These are phyloP conservation scores for Magallana ariakensis DNA, from an alignment of 1,140 invertebrate species.

Conservation along the genomic window DNA sequence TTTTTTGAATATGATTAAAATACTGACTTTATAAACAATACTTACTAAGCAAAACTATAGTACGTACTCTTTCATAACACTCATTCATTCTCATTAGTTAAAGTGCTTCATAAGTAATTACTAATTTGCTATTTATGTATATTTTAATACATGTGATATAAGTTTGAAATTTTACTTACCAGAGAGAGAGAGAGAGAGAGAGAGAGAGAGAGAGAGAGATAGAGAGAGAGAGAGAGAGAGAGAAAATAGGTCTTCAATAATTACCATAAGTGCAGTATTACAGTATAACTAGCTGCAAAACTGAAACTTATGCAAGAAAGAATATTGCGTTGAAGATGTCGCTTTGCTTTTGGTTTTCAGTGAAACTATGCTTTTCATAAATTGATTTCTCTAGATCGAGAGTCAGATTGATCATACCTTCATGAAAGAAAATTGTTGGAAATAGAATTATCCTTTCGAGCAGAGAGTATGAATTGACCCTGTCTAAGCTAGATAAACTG, in stretches of 20 bases:
- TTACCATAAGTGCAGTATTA: slow-evolving; percentile 28
- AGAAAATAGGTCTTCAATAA: not conserved
- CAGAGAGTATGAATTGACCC: slow-evolving; percentile 68
- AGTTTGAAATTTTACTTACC: too few species aligned
- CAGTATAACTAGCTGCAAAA: not conserved
- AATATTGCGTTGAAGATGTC: slow-evolving; percentile 11
- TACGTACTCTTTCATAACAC: too few species aligned
- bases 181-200: too few species aligned
- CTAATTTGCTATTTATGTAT: too few species aligned
- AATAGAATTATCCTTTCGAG: slow-evolving; percentile 69
- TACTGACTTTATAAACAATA: too few species aligned
- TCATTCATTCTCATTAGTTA: too few species aligned
- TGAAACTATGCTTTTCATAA: not conserved
- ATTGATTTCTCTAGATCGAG: not conserved
- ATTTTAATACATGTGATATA: too few species aligned
- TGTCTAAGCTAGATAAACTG: slow-evolving; percentile 50
- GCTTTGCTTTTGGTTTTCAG: not conserved
- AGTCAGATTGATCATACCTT: slow-evolving; percentile 6
- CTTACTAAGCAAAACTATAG: too few species aligned
- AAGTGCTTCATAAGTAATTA: too few species aligned
- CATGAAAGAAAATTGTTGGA: slow-evolving; percentile 62
- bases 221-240: too few species aligned
- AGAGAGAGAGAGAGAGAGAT: too few species aligned
- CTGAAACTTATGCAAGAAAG: not conserved
- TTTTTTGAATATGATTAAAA: too few species aligned